These are phyloP conservation scores for Megaceryle maxima DNA, from an alignment of 2,113 vertebrate species.

Conservation along the genomic window DNA sequence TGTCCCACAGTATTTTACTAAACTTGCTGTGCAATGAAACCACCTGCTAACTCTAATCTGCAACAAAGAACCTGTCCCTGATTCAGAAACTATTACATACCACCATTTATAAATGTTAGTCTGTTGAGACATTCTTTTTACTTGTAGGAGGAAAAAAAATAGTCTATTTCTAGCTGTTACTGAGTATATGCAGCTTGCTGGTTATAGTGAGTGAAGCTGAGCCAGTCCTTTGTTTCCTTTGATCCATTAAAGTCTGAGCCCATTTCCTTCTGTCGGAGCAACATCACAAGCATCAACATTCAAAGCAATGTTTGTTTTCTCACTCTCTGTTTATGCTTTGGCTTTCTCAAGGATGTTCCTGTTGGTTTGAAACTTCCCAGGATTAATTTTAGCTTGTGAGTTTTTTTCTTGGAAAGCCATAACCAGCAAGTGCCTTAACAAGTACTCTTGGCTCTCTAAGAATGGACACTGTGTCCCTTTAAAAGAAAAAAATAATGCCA, in stretches of 20 bases:
- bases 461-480: not conserved
- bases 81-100: not conserved
- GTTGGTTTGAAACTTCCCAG: slow-evolving; percentile 40
- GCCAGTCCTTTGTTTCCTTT: slow-evolving; percentile 54
- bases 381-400: slow-evolving; percentile 28
- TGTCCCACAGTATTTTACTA: not conserved
- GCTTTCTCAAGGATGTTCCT: slow-evolving; percentile 34
- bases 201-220: slow-evolving; percentile 11
- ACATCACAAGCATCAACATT: slow-evolving; percentile 22
- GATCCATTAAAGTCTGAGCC: slow-evolving; percentile 9
- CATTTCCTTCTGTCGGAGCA: slow-evolving; percentile 11
- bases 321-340: not conserved
- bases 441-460: not conserved
- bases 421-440: rapidly evolving
- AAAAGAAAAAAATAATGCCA: not conserved
- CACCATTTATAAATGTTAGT: not conserved
- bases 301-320: slow-evolving; percentile 55
- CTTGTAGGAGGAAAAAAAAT: not conserved
- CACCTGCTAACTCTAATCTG: not conserved
- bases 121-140: not conserved
- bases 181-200: slow-evolving; percentile 23
- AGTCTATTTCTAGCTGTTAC: not conserved
- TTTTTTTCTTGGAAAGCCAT: slow-evolving; percentile 45
- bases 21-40: not conserved
- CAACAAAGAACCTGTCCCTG: not conserved